Percentiles rank a stretch among this genome's conserved stretches.
phyloP scores from a whole-genome alignment of 2,888 invertebrate genomes.

The Drosophila imparisetae region DNA sequence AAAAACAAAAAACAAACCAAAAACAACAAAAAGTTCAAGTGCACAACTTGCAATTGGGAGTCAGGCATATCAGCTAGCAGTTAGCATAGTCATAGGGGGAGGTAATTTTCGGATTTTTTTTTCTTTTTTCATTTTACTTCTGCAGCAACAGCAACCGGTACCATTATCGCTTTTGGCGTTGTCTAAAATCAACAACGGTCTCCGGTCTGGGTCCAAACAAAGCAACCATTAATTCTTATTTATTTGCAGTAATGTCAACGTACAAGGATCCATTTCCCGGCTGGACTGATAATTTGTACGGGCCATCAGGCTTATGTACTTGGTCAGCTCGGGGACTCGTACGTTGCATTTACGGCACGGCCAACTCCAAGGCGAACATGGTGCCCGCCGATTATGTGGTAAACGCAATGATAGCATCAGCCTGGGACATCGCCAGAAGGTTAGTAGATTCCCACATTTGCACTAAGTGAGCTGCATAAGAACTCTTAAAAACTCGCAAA shows the following conservation, averaged over 20 bases:
- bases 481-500: not conserved
- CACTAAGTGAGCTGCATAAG: not conserved
- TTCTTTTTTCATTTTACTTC: conserved; percentile 1
- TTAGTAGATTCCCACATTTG: conserved; percentile 52
- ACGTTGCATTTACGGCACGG: conserved; percentile 83
- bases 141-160: conserved; percentile 35
- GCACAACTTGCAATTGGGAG: conserved; percentile 74
- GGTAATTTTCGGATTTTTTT: not conserved
- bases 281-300: conserved; percentile 85
- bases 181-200: conserved; percentile 64
- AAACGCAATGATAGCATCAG: conserved; percentile 85
- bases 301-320: conserved; percentile 84
- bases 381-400: conserved; percentile 85
- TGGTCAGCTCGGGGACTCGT: conserved; percentile 84
- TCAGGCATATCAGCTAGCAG: conserved; percentile 71
- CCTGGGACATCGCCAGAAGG: conserved; percentile 84
- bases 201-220: conserved; percentile 47
- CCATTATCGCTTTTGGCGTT: conserved; percentile 70
- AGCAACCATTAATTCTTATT: conserved; percentile 81
- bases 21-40: conserved; percentile 65
- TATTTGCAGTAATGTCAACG: conserved; percentile 84
- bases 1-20: conserved; percentile 14
- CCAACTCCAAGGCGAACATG: conserved; percentile 83
- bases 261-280: conserved; percentile 85
- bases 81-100: conserved; percentile 17